These are phyloP conservation scores for Desmophyllum pertusum DNA, from an alignment of 92 coral and sea anemone species.

Conservation along the genomic window DNA sequence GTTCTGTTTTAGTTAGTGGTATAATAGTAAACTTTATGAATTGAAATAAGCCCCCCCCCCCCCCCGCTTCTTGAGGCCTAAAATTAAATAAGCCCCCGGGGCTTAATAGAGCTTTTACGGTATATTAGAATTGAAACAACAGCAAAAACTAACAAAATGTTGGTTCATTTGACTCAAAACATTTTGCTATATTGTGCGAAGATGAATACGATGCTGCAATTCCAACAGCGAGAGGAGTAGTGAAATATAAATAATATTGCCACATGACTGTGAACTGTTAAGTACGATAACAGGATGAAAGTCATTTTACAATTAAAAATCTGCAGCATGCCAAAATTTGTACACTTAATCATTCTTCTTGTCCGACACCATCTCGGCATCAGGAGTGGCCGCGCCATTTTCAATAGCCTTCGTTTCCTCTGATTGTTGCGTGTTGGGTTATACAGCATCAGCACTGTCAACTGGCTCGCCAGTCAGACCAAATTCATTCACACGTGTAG, in stretches of 20 bases:
- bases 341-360: constrained; percentile 64
- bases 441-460: constrained; percentile 27
- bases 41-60: no score
- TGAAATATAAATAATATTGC: neutral
- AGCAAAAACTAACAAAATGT: no score
- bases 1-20: no score
- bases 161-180: no score
- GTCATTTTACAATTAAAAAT: neutral
- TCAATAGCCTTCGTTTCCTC: constrained; percentile 17
- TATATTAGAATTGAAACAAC: no score
- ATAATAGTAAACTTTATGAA: no score
- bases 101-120: no score
- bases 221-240: no score
- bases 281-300: neutral
- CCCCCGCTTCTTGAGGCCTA: no score
- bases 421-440: neutral
- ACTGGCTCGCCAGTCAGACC: constrained; percentile 86
- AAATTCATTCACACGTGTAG: constrained; percentile 94
- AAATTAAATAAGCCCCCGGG: no score
- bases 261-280: neutral
- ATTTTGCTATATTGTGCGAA: no score
- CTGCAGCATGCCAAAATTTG: neutral
- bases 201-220: no score
- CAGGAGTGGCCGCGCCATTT: constrained; percentile 15
- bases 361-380: constrained; percentile 47